Base-by-base conservation (phyloP, 2,113 vertebrate species). In the Motacilla tschutschensis region DNA sequence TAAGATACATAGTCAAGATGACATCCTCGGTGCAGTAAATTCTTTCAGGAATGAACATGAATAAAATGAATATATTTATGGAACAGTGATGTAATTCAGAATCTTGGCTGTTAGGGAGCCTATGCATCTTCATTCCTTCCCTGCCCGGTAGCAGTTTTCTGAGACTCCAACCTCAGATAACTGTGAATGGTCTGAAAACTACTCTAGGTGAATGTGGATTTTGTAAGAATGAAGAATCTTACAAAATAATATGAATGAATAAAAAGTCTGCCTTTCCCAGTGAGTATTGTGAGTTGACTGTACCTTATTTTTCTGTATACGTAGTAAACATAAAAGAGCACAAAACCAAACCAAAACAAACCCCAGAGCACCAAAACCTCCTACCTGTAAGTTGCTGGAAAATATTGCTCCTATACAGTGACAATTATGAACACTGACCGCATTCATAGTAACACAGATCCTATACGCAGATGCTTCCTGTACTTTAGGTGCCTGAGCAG, bases 41-140 rank as follows among this genome's bases (percentile, higher is more conserved):
- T 78, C 91, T 92, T 93, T 92, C 93, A 90, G 92, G 87, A 85
- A 93, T 57, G 79, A 71, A 85, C 91, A 90, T 51, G 83, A 93
- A 92, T 93, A 74, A 88, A 91, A 85, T 95, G 88, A 87, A 88
- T 90, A 85, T 92, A 95, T 96, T 95, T 95, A 94, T 94, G 94
- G 87, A 95, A 91, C 81, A 85, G 84, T 95, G 94, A 94, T 92
- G 94, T 95, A 95, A 95, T 94, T 93, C 93, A 93, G 90, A 94
- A 89, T 73, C 92, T 92, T 5, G 74, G 71, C 85, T 93, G 81
- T 93, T 94, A 94, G 41, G 60, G 33, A 90, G 20, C 50, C 75
- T 51, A 65, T 92, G 84, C 69, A 70, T 83, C 94, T 95, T 95
- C 70, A 81, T 85, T 87, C 47, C 58, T 90, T 81, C 77, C 70